Base-by-base conservation (phyloP, 1,140 invertebrate genomes). In the Branchinecta lindahli region DNA sequence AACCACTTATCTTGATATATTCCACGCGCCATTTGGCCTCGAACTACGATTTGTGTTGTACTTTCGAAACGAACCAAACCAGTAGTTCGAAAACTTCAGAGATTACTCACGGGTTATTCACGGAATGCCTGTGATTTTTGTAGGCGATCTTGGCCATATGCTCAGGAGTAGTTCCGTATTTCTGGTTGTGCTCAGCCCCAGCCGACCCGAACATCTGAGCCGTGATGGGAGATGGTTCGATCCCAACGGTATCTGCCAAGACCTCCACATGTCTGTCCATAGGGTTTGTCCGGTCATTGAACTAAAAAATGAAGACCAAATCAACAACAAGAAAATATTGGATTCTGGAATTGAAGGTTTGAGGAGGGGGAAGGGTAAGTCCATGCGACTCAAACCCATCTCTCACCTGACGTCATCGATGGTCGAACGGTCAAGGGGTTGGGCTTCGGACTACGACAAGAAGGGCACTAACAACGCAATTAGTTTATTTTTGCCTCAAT, bases 91-190 rank as follows among this genome's bases (percentile, higher is more conserved):
- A 33, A 33, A 33, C 33, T 33, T 3, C 33, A 33, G 33, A 5
- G 33, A 20, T 65, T 69, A 83, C 85, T 82, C 84, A 90, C 76
- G 94, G 94, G 82, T 99, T 98, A 76, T 98, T 96, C 0, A 85
- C 83, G 0, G 95, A 98, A 82, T 98, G 95, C 74, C 92, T 87
- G 79, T 98, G 95, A 80, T 99, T 98, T 78, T 99, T 99, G 73
- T 88, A 89, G 0, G 95, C 96, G 76, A 99, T 95, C 82, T 98
- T 98, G 2, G 94, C 96, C 79, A 98, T 89, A 78, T 98, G 94
- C 68, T 93, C 85, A 21, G 87, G 84, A 73, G 86, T 95, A 0
- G 94, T 95, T 44, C 94, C 94, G 81, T 96, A 96, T 79, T 94
- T 96, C 75, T 93, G 85, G 93, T 98, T 98, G 76, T 99, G 94